These are phyloP conservation scores for Strigamia crassipes DNA, from an alignment of 2,888 invertebrate genomes.

Conservation along the genomic window DNA sequence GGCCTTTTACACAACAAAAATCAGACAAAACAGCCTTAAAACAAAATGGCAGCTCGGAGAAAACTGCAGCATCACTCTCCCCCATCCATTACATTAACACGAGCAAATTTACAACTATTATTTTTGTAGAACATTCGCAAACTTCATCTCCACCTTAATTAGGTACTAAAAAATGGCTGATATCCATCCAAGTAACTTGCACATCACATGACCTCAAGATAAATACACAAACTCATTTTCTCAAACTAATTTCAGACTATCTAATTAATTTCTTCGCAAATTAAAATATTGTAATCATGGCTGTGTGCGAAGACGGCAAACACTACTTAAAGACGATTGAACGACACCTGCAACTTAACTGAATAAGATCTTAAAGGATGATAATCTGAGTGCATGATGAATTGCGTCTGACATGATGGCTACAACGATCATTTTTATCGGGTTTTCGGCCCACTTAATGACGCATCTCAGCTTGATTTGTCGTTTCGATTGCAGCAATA, in stretches of 20 bases:
- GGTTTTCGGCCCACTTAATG: slow-evolving; percentile 42
- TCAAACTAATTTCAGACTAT: slow-evolving; percentile 10
- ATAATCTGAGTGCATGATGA: slow-evolving; percentile 31
- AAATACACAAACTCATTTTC: slow-evolving; percentile 4
- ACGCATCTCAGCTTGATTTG: slow-evolving; percentile 42
- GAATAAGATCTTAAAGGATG: slow-evolving; percentile 29
- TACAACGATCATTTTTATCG: slow-evolving; percentile 40
- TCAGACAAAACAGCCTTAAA: neutral
- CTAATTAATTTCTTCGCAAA: slow-evolving; percentile 1
- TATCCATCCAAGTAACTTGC: neutral
- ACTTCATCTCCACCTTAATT: neutral
- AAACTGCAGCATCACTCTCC: neutral
- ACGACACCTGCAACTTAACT: slow-evolving; percentile 31
- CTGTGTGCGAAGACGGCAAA: neutral
- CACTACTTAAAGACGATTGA: slow-evolving; percentile 1
- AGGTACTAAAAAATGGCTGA: neutral
- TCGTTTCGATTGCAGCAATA: slow-evolving; percentile 40
- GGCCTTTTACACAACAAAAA: slow-evolving; percentile 10
- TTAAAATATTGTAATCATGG: slow-evolving; percentile 16
- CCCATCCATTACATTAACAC: neutral
- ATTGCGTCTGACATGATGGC: slow-evolving; percentile 42
- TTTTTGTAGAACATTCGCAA: neutral
- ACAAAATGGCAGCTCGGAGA: too few relatives aligned
- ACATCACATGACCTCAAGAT: slow-evolving; percentile 10
- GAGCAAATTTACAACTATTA: neutral